Conservation (phyloP, 2,797 vertebrate genomes). For the Chrosomus eos region DNA sequence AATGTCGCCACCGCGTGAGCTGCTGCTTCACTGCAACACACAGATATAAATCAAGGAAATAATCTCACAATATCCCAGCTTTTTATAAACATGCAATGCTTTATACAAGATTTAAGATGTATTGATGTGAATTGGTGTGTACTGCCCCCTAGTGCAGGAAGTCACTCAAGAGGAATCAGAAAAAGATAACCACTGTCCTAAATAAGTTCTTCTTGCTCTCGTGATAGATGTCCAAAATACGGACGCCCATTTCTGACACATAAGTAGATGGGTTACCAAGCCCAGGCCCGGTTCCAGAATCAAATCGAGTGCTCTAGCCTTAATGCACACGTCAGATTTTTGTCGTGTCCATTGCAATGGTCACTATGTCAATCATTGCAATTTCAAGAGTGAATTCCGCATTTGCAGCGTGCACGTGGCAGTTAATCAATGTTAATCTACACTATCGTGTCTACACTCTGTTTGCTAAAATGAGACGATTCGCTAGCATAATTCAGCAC, state of each 20-base stretch:
- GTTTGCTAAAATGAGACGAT: background rate
- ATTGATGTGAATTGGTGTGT: background rate
- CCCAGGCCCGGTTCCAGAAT: background rate
- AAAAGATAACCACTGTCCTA: background rate
- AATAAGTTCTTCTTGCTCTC: background rate
- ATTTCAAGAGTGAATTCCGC: background rate
- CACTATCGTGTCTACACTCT: background rate
- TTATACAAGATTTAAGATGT: background rate
- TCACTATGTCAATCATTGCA: background rate
- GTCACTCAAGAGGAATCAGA: background rate
- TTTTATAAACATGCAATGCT: background rate
- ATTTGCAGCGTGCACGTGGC: no score
- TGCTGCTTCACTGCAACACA: conserved; percentile 89
- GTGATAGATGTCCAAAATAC: background rate
- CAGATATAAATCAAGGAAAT: conserved; percentile 35
- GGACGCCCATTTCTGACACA: background rate
- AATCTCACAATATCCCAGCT: background rate
- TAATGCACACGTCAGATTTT: background rate
- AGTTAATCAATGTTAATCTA: background rate
- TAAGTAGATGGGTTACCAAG: background rate
- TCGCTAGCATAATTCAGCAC: background rate
- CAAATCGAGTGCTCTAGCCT: background rate
- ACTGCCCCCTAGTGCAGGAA: conserved; percentile 57
- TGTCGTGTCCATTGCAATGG: background rate
- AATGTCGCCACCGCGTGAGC: conserved; percentile 96